Evolutionary conservation across 2,113 vertebrate species (phyloP).

Genomic region (Acrocephalus arundinaceus): DNA sequence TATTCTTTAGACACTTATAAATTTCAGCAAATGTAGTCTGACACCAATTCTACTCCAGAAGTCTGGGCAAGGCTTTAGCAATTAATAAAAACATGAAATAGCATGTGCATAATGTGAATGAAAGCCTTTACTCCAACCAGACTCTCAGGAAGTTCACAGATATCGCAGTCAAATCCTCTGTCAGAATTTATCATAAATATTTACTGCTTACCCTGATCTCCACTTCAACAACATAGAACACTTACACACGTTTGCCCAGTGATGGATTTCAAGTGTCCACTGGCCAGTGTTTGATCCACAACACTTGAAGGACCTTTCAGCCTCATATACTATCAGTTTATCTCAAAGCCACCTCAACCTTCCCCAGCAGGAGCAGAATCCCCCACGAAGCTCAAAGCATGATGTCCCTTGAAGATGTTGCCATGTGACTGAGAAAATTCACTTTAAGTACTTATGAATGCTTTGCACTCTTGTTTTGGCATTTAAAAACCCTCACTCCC

Average conservation of each 20-base stretch:
- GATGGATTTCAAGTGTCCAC: background rate
- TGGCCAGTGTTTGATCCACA: background rate
- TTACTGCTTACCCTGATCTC: background rate
- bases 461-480: background rate
- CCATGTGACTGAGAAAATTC: background rate
- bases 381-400: background rate
- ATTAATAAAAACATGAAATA: background rate
- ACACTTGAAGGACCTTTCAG: background rate
- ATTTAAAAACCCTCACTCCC: background rate
- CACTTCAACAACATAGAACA: background rate
- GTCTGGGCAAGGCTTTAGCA: background rate
- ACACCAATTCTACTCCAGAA: background rate
- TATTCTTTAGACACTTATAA: background rate
- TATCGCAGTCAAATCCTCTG: background rate
- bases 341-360: background rate
- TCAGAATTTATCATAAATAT: background rate
- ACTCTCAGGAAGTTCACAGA: background rate
- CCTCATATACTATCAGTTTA: background rate
- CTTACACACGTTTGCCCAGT: background rate
- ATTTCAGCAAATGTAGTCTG: background rate
- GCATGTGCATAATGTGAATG: background rate
- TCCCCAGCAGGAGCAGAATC: accelerated
- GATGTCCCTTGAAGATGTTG: background rate
- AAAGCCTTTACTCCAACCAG: background rate
- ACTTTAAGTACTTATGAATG: background rate